These are phyloP conservation scores for Hydrotaea cyrtoneurina DNA, from an alignment of 2,888 invertebrate genomes.

Conservation along the genomic window DNA sequence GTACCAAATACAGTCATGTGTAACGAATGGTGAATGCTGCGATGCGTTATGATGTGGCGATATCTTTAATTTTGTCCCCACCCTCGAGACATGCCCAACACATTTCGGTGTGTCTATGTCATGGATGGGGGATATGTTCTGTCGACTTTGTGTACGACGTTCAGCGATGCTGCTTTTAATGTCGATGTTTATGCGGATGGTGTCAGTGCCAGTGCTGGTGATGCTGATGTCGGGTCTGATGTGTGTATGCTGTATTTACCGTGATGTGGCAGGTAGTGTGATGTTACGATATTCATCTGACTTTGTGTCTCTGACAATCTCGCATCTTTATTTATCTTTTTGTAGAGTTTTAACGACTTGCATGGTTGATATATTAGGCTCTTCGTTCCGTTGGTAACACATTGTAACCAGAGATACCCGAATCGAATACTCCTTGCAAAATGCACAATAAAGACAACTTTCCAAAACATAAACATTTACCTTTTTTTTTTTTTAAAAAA, in stretches of 20 bases:
- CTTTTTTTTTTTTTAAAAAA: too few relatives aligned
- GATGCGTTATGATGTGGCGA: conserved; percentile 45
- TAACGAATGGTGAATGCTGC: conserved; percentile 18
- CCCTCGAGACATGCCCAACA: neutral
- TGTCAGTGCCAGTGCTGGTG: neutral
- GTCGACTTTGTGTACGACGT: neutral
- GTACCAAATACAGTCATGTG: neutral
- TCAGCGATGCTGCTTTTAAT: neutral
- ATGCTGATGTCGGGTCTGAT: neutral
- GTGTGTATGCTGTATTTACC: neutral
- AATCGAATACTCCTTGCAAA: too few relatives aligned
- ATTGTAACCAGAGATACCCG: too few relatives aligned
- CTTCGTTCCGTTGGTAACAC: too few relatives aligned
- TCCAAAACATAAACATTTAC: too few relatives aligned
- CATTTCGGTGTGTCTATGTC: neutral
- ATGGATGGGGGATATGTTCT: neutral
- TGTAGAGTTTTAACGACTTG: neutral
- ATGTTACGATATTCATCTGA: conserved; percentile 55
- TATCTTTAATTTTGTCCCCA: neutral
- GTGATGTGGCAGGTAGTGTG: neutral
- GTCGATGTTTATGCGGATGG: too few relatives aligned
- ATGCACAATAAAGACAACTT: too few relatives aligned
- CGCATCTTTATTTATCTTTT: conserved; percentile 46
- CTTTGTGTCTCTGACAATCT: conserved; percentile 58
- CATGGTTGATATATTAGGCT: too few relatives aligned